phyloP scores from a whole-genome alignment of 2,113 vertebrate species.

The Passer domesticus region DNA sequence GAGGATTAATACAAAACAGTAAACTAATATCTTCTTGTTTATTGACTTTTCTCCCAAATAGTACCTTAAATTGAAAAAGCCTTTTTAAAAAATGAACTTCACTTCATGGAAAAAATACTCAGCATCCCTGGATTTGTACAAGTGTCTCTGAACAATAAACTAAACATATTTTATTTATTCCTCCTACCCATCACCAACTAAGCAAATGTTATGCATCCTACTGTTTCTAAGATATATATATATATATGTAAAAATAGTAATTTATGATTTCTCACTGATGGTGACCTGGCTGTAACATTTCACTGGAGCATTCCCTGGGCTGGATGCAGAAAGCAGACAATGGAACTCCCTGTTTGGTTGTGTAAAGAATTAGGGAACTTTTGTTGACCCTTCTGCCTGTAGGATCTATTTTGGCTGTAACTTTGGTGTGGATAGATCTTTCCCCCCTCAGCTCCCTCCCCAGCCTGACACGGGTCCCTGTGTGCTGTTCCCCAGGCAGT shows the following conservation, averaged over 20 bases:
- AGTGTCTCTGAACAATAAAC: background rate
- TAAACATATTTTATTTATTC: background rate
- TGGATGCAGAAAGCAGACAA: background rate
- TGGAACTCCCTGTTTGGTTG: background rate
- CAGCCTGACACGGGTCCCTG: accelerated
- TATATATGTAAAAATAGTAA: background rate
- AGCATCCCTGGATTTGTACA: background rate
- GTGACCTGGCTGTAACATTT: background rate
- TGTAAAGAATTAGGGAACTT: background rate
- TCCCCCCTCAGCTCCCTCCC: accelerated
- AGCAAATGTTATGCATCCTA: background rate
- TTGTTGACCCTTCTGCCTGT: background rate
- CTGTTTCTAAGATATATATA: background rate
- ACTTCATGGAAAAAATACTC: constrained; percentile 8
- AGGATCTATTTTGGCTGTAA: background rate
- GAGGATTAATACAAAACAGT: constrained; percentile 21
- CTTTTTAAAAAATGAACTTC: constrained; percentile 34
- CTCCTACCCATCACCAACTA: constrained; percentile 26
- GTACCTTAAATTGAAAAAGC: background rate
- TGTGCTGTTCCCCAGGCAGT: background rate
- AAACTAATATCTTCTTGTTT: background rate
- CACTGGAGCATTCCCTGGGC: background rate
- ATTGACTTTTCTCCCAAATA: background rate
- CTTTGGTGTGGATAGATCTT: background rate
- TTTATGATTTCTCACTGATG: background rate